Conservation (phyloP, 2,113 vertebrate species). For the Chlamydotis undulata region DNA sequence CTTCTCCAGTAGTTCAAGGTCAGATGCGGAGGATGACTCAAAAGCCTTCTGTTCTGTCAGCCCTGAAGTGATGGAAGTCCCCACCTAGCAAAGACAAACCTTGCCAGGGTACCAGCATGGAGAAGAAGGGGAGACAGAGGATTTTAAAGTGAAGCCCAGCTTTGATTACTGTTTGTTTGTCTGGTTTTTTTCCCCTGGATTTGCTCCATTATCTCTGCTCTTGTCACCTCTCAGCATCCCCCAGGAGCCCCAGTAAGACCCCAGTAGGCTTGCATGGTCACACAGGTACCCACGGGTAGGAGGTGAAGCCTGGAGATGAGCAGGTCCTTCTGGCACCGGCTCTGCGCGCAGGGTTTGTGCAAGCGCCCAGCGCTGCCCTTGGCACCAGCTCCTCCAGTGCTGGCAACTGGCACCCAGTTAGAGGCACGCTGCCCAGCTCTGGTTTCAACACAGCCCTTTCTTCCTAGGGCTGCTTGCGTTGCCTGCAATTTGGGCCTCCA, state of each 20-base stretch:
- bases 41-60: neutral
- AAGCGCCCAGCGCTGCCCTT: neutral
- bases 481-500: conserved; percentile 19
- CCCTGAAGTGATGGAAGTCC: neutral
- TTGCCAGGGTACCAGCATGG: neutral
- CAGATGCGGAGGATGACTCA: neutral
- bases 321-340: neutral
- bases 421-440: neutral
- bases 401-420: neutral
- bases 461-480: conserved; percentile 13
- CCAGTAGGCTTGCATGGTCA: neutral
- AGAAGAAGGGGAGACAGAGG: neutral
- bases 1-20: conserved; percentile 10
- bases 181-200: neutral
- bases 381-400: neutral
- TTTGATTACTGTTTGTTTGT: neutral
- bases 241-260: neutral
- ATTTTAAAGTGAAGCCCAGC: neutral
- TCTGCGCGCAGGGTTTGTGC: neutral
- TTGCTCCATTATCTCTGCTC: accelerated
- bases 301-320: neutral
- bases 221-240: neutral
- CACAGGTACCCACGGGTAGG: neutral
- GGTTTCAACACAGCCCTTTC: neutral
- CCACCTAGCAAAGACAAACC: neutral